Evolutionary conservation across 2,797 vertebrate species (phyloP).

Genomic region (Eutrigla gurnardus): DNA sequence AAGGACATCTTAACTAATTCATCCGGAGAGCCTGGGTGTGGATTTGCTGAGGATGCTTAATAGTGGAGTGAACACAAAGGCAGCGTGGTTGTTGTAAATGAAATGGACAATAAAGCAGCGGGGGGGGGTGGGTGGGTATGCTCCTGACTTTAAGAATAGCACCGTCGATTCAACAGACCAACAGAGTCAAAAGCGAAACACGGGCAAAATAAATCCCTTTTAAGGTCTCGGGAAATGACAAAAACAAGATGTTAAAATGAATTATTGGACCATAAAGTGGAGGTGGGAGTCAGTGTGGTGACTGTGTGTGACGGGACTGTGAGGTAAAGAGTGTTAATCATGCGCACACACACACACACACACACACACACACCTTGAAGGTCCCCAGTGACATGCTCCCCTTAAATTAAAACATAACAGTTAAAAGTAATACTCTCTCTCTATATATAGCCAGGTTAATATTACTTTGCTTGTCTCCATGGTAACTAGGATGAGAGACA

Average conservation of each 20-base stretch:
- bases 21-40: not conserved
- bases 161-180: constrained; percentile 49
- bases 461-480: constrained; percentile 52
- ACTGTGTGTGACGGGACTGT: constrained; percentile 31
- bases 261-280: constrained; percentile 60
- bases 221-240: constrained; percentile 28
- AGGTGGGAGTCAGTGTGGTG: constrained; percentile 36
- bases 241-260: constrained; percentile 31
- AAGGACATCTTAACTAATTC: not conserved
- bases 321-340: constrained; percentile 60
- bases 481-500: constrained; percentile 51
- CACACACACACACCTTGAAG: constrained; percentile 11
- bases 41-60: constrained; percentile 13
- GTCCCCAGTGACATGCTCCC: constrained; percentile 55
- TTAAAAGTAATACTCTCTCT: constrained; percentile 52
- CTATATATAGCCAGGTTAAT: constrained; percentile 43
- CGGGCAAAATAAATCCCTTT: constrained; percentile 49
- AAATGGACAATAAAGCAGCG: constrained; percentile 47
- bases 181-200: constrained; percentile 11
- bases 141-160: constrained; percentile 56
- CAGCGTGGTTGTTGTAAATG: constrained; percentile 36
- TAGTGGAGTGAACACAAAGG: constrained; percentile 37
- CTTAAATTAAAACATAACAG: constrained; percentile 54
- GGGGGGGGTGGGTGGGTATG: constrained; percentile 18
- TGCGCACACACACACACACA: not conserved